These are phyloP conservation scores for Lacanobia wlatinum DNA, from an alignment of 2,888 invertebrate genomes.

Conservation along the genomic window DNA sequence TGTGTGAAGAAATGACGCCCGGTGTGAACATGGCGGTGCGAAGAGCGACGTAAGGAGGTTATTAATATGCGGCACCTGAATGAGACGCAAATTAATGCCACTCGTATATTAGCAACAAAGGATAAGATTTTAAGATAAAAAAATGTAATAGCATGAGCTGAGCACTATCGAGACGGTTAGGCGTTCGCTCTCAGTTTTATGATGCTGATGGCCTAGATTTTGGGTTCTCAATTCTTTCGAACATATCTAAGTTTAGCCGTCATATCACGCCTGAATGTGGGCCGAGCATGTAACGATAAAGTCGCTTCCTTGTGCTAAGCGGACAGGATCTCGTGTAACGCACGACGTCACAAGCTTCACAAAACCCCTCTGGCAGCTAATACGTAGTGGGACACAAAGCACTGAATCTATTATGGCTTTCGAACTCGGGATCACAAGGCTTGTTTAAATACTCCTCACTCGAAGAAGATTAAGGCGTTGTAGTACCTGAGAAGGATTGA, in stretches of 20 bases:
- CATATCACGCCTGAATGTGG: conserved; percentile 59
- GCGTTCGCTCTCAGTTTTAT: conserved; percentile 66
- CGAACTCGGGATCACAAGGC: conserved; percentile 17
- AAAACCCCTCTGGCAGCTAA: conserved; percentile 25
- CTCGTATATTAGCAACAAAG: conserved; percentile 59
- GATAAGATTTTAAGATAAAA: conserved; percentile 53
- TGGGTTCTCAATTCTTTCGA: conserved; percentile 65
- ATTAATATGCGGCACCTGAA: conserved; percentile 59
- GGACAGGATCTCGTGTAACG: conserved; percentile 29
- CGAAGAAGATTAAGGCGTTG: conserved; percentile 8
- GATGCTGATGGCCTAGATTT: conserved; percentile 67
- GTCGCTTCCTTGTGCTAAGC: conserved; percentile 47
- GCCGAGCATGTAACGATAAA: conserved; percentile 55
- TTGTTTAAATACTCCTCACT: conserved; percentile 19
- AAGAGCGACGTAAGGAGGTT: conserved; percentile 33
- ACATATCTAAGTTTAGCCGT: conserved; percentile 66
- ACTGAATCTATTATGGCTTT: conserved; percentile 27
- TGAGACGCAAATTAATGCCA: conserved; percentile 47
- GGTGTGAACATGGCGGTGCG: conserved; percentile 34
- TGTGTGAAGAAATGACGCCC: conserved; percentile 54
- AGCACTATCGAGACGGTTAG: conserved; percentile 45
- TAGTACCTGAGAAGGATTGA: conserved; percentile 12
- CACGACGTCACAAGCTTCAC: conserved; percentile 27
- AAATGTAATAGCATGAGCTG: conserved; percentile 48
- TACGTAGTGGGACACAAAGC: conserved; percentile 16